These are phyloP conservation scores for Julus scandinavius DNA, from an alignment of 2,888 invertebrate species.

Conservation along the genomic window DNA sequence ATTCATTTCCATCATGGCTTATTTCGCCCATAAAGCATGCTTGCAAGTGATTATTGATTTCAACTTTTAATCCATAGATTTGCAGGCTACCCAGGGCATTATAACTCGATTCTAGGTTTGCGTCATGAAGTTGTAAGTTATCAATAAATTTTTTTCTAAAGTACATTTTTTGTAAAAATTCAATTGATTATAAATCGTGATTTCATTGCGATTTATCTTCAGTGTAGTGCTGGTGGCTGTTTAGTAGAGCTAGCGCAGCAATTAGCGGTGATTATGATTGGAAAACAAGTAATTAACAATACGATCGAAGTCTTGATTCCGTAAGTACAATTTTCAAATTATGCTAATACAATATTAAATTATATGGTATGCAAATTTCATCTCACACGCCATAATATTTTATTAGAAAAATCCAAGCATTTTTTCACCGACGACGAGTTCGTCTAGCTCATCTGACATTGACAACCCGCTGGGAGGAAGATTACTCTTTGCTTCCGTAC, in stretches of 20 bases:
- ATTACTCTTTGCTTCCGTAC: slow-evolving; percentile 70
- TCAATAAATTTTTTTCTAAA: background rate
- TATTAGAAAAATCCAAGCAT: slow-evolving; percentile 68
- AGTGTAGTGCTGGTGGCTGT: slow-evolving; percentile 72
- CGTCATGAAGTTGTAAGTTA: slow-evolving; percentile 70
- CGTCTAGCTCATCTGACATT: slow-evolving; percentile 55
- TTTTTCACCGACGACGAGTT: slow-evolving; percentile 66
- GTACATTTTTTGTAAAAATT: background rate
- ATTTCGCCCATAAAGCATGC: no score
- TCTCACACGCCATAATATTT: background rate
- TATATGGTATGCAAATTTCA: background rate
- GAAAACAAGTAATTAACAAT: slow-evolving; percentile 72
- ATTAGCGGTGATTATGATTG: slow-evolving; percentile 72
- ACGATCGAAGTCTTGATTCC: slow-evolving; percentile 71
- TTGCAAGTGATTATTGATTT: background rate
- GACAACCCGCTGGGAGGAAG: slow-evolving; percentile 69
- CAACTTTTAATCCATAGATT: slow-evolving; percentile 61
- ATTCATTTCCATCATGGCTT: no score
- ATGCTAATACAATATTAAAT: background rate
- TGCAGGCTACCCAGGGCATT: slow-evolving; percentile 70
- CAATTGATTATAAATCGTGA: background rate
- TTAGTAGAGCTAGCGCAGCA: slow-evolving; percentile 71
- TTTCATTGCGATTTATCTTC: slow-evolving; percentile 58
- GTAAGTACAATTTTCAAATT: slow-evolving; percentile 62
- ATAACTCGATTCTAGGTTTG: slow-evolving; percentile 68